Conservation (phyloP, 2,888 invertebrate species). For the Eupithecia subfuscata region DNA sequence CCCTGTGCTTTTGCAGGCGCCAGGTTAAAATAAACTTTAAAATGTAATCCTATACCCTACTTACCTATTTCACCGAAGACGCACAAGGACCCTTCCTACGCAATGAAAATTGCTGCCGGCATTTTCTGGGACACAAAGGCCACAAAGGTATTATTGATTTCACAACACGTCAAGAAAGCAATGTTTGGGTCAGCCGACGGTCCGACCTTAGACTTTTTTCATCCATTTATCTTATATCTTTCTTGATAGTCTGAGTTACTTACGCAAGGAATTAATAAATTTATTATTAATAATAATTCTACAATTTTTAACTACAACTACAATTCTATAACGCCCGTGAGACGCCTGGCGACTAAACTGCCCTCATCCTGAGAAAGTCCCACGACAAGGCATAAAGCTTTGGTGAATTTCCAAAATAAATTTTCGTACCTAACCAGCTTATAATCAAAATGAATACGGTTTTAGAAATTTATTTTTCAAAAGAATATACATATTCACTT, state of each 20-base stretch:
- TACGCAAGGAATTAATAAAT: not conserved
- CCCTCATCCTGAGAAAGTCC: too few relatives aligned
- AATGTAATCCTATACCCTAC: not conserved
- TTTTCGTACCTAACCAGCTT: too few relatives aligned
- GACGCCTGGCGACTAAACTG: too few relatives aligned
- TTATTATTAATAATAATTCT: not conserved
- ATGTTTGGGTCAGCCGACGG: constrained; percentile 40
- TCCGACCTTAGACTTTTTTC: constrained; percentile 38
- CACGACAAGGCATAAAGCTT: too few relatives aligned
- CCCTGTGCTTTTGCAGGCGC: not conserved
- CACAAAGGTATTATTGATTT: constrained; percentile 38
- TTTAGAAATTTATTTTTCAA: too few relatives aligned
- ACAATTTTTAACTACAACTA: too few relatives aligned
- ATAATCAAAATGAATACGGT: too few relatives aligned
- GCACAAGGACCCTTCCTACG: not conserved
- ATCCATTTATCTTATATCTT: constrained; percentile 45
- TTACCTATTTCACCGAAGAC: not conserved
- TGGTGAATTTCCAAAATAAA: too few relatives aligned
- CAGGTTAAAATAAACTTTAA: not conserved
- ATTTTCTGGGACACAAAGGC: constrained; percentile 23
- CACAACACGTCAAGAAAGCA: constrained; percentile 42
- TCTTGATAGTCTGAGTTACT: constrained; percentile 30
- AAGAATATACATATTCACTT: too few relatives aligned
- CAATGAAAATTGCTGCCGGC: constrained; percentile 16
- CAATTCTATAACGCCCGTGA: too few relatives aligned